phyloP scores from a whole-genome alignment of 2,113 vertebrate genomes.

The Chauna torquata region DNA sequence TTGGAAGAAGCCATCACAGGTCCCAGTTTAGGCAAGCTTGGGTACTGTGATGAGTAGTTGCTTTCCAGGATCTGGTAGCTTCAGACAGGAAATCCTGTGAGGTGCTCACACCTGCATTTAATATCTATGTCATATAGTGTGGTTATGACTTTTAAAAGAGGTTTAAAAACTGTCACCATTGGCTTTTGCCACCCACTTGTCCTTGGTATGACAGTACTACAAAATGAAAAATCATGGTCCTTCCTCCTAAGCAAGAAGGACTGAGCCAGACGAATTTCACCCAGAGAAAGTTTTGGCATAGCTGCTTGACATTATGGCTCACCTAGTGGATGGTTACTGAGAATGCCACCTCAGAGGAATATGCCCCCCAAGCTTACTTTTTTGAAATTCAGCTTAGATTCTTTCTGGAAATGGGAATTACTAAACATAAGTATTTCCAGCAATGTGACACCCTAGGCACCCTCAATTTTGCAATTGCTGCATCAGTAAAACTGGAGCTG shows the following conservation, averaged over 20 bases:
- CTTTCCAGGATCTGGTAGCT: not conserved
- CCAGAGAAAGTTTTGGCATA: not conserved
- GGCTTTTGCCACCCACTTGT: not conserved
- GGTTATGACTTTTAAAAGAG: not conserved
- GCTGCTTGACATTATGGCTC: not conserved
- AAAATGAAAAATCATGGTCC: not conserved
- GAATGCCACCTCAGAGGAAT: not conserved
- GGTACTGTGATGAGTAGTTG: not conserved
- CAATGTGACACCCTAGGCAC: not conserved
- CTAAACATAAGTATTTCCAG: not conserved
- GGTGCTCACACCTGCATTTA: not conserved
- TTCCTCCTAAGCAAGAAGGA: too few relatives aligned
- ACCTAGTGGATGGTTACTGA: not conserved
- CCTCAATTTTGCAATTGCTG: not conserved
- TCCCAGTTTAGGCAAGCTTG: not conserved
- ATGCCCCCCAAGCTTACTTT: not conserved
- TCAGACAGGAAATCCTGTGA: not conserved
- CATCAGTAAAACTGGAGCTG: not conserved
- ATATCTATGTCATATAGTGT: not conserved
- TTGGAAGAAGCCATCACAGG: not conserved
- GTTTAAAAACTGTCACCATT: not conserved
- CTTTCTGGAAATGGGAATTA: not conserved
- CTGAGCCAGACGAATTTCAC: not conserved
- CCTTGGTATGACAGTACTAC: not conserved
- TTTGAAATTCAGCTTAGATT: not conserved